Evolutionary conservation across 2,113 vertebrate species (phyloP), one percentile per base, ranked within the genome.

Genomic region (Cranoglanis bouderius): DNA sequence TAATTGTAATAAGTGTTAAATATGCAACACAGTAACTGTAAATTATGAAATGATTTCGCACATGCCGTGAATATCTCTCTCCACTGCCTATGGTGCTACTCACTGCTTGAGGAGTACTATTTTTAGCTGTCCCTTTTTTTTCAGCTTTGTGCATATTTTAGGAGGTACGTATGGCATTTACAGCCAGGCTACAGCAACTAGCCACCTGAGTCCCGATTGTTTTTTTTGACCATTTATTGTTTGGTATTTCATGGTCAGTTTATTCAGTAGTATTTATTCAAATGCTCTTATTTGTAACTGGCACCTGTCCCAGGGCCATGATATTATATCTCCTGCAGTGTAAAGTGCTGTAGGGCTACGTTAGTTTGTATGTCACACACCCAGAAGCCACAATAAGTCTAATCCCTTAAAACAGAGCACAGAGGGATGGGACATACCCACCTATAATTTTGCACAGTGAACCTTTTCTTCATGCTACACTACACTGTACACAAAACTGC

Each of bases 321-420:
- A 8, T 59, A 55, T 40, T 61, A 18, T 59, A 57, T 57, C 59
- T 57, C 53, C 32, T 82, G 53, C 4, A n/a, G 26, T 16, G 35
- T 43, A 26, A n/a, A 67, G 57, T 84, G 59, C 49, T 85, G 35
- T 29, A 75, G 32, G 51, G 16, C 21, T 53, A 70, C 6, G 14
- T 53, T 72, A n/a, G 35, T 12, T 2, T 32, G 16, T 55, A 70
- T 38, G 8, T 57, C 67, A 32, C 18, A 46, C 51, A 86, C 67
- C 21, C 70, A 57, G 38, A 43, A 61, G 10, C 19, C 59, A 81
- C 59, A n/a, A 12, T 80, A 67, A 35, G n/a, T 49, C 61, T 87
- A 29, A 81, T 46, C 49, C 32, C 86, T 40, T 70, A 53, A 87
- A 87, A 82, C 82, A 87, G 78, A 87, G 32, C 78, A 38, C 43